These are phyloP conservation scores for Acronicta aceris DNA, from an alignment of 2,888 invertebrate genomes.

Conservation along the genomic window DNA sequence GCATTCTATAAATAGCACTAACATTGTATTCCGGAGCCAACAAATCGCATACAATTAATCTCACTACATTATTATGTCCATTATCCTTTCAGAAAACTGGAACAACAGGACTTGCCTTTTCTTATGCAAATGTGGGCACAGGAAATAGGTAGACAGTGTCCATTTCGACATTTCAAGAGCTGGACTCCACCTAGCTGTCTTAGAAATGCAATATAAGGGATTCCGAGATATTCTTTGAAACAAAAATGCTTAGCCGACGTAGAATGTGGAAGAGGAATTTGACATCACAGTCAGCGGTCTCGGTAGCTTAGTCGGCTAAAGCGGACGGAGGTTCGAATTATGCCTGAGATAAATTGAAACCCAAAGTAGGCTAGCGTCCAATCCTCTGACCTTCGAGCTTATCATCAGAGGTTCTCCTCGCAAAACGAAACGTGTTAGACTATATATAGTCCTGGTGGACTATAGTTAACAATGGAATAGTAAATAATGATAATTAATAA, in stretches of 20 bases:
- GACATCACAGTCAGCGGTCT: too few relatives aligned
- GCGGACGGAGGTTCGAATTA: too few relatives aligned
- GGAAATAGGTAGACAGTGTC: slow-evolving; percentile 32
- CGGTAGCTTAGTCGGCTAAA: too few relatives aligned
- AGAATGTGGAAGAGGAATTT: too few relatives aligned
- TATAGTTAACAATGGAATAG: too few relatives aligned
- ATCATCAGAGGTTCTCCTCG: too few relatives aligned
- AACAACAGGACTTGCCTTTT: slow-evolving; percentile 38
- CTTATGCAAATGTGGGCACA: slow-evolving; percentile 45
- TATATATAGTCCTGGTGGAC: too few relatives aligned
- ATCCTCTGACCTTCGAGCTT: too few relatives aligned
- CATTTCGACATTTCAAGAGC: slow-evolving; percentile 41
- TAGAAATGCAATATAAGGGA: slow-evolving; percentile 24
- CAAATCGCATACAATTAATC: slow-evolving; percentile 37
- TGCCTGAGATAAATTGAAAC: too few relatives aligned
- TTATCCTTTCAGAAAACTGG: slow-evolving; percentile 43
- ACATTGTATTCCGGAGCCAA: slow-evolving; percentile 8
- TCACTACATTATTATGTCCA: slow-evolving; percentile 27
- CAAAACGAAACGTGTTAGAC: too few relatives aligned
- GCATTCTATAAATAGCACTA: not conserved
- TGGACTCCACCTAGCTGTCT: slow-evolving; percentile 3
- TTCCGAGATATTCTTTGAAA: slow-evolving; percentile 22
- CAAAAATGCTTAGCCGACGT: not conserved
- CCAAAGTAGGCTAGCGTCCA: too few relatives aligned
- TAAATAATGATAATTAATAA: too few relatives aligned